phyloP scores from a whole-genome alignment of 1,140 invertebrate species.

The Telenomus remus region DNA sequence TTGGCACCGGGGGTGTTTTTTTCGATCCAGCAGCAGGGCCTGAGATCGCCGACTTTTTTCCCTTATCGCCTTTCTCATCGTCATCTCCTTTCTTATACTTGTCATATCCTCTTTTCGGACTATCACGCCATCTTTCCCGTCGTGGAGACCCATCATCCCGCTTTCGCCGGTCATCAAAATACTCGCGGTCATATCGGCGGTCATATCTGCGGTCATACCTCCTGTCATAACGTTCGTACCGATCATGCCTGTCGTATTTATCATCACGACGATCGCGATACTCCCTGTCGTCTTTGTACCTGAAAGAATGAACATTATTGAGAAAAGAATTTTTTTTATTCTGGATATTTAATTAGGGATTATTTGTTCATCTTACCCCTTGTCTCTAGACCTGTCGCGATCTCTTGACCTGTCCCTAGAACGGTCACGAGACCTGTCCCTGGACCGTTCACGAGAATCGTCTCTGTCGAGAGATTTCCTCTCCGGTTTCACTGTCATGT shows the following conservation, averaged over 20 bases:
- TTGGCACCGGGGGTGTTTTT: slow-evolving; percentile 54
- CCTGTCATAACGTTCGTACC: slow-evolving; percentile 65
- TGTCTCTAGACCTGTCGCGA: slow-evolving; percentile 61
- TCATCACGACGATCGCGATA: slow-evolving; percentile 70
- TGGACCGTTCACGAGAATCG: slow-evolving; percentile 47
- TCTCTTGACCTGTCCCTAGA: slow-evolving; percentile 62
- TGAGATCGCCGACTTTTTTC: slow-evolving; percentile 59
- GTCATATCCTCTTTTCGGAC: slow-evolving; percentile 70
- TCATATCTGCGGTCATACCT: slow-evolving; percentile 69
- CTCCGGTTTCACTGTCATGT: slow-evolving; percentile 69
- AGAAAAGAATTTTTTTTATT: no score
- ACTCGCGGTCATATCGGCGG: slow-evolving; percentile 68
- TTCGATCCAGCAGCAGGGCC: slow-evolving; percentile 40
- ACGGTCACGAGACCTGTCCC: slow-evolving; percentile 59
- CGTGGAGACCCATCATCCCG: slow-evolving; percentile 72
- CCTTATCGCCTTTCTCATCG: slow-evolving; percentile 71
- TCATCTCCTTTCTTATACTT: slow-evolving; percentile 69
- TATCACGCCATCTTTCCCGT: slow-evolving; percentile 68
- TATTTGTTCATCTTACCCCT: slow-evolving; percentile 25
- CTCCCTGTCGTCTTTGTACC: slow-evolving; percentile 62
- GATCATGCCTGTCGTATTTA: slow-evolving; percentile 63
- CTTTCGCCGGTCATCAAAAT: slow-evolving; percentile 70
- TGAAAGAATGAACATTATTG: slow-evolving; percentile 8
- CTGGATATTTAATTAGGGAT: no score
- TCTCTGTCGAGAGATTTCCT: slow-evolving; percentile 60